Percentiles rank a stretch among this genome's conserved stretches.
Evolutionary conservation across 1,140 invertebrate species (phyloP).

Genomic region (Notospermus geniculatus): DNA sequence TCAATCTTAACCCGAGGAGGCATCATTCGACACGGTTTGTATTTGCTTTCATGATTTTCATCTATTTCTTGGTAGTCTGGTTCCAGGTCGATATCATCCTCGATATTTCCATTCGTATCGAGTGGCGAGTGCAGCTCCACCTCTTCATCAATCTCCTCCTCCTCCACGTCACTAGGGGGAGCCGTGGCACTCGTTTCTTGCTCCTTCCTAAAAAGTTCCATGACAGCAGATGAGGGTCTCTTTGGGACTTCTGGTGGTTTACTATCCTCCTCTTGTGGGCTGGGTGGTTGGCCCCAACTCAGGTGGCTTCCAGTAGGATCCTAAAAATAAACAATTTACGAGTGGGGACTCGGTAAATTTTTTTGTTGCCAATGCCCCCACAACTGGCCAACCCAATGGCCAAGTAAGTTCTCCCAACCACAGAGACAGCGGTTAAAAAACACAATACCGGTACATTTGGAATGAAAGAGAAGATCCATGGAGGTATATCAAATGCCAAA

Average conservation of each 20-base stretch:
- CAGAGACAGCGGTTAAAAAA: too few species aligned
- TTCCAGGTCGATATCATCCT: conserved; percentile 37
- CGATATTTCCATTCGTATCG: conserved; percentile 29
- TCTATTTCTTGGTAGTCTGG: conserved; percentile 41
- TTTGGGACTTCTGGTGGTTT: conserved; percentile 25
- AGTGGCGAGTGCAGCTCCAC: background rate
- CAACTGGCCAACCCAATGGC: too few species aligned
- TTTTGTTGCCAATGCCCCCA: too few species aligned
- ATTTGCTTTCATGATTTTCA: conserved; percentile 46
- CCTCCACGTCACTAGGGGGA: background rate
- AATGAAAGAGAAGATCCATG: too few species aligned
- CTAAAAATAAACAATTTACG: too few species aligned
- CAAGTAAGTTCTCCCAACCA: too few species aligned
- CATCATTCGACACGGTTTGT: conserved; percentile 36
- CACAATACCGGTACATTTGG: too few species aligned
- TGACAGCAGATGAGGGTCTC: conserved; percentile 29
- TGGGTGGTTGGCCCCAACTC: too few species aligned
- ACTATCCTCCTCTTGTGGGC: conserved; percentile 6
- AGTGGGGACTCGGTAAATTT: too few species aligned
- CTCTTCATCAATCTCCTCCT: background rate
- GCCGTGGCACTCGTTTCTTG: background rate
- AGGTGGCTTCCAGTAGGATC: too few species aligned
- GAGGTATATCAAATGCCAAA: too few species aligned
- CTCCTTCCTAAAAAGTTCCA: conserved; percentile 33
- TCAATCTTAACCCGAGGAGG: conserved; percentile 51